phyloP scores from a whole-genome alignment of 1,140 invertebrate species.

The Gryon sp. region DNA sequence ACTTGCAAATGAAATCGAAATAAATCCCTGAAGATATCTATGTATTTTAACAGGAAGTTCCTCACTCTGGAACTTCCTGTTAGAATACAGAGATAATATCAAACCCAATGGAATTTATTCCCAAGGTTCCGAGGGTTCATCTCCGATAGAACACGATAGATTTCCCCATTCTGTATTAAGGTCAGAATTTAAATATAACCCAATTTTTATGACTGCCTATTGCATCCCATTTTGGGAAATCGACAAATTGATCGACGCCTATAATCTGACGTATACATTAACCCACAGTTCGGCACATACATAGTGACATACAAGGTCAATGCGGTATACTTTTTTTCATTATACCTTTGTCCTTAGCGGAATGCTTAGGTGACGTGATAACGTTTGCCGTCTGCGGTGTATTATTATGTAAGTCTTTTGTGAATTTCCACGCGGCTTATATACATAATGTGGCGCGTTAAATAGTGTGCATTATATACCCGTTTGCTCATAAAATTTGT shows the following conservation, averaged over 20 bases:
- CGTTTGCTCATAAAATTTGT: conserved; percentile 76
- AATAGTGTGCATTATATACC: conserved; percentile 60
- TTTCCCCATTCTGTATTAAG: conserved; percentile 1
- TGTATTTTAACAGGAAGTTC: too few relatives aligned
- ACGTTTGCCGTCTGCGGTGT: background rate
- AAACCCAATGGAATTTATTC: background rate
- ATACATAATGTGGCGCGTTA: conserved; percentile 43
- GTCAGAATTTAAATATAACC: conserved; percentile 49
- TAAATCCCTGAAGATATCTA: too few relatives aligned
- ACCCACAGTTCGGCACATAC: conserved; percentile 11
- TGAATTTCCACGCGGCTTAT: conserved; percentile 32
- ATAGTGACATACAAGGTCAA: conserved; percentile 33
- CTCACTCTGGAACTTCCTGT: too few relatives aligned
- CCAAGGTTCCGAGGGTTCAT: background rate
- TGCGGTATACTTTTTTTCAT: conserved; percentile 27
- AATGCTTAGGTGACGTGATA: conserved; percentile 9
- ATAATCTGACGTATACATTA: conserved; percentile 45
- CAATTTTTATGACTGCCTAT: conserved; percentile 33
- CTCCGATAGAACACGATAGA: conserved; percentile 8
- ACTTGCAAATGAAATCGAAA: too few relatives aligned
- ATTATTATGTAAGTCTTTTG: conserved; percentile 15
- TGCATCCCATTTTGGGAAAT: conserved; percentile 1
- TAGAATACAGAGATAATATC: too few relatives aligned
- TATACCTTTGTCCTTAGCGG: conserved; percentile 14
- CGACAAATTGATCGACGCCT: conserved; percentile 25